Conservation (phyloP, 2,888 invertebrate species). For the Ophioninae sp. region DNA sequence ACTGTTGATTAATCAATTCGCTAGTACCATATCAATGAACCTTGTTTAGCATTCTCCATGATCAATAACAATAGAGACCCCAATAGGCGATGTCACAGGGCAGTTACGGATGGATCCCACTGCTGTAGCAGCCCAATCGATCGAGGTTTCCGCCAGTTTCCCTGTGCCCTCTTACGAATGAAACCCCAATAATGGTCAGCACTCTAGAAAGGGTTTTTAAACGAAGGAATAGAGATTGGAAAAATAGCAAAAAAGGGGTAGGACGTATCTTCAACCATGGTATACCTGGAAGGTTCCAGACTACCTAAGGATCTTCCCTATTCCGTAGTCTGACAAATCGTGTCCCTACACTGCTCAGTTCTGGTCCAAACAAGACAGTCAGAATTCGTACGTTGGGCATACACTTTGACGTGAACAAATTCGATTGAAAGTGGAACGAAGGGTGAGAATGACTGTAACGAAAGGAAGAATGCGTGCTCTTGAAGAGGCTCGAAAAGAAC, state of each 20-base stretch:
- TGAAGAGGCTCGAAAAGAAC: conserved; percentile 28
- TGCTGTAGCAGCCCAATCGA: too few species aligned
- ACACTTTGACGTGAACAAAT: conserved; percentile 17
- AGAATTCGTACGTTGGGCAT: conserved; percentile 8
- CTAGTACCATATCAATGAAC: too few species aligned
- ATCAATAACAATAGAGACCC: too few species aligned
- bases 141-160: neutral
- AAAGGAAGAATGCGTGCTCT: conserved; percentile 30
- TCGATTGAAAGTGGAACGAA: conserved; percentile 20
- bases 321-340: conserved; percentile 14
- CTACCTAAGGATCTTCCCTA: conserved; percentile 7
- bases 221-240: neutral
- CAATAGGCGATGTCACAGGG: too few species aligned
- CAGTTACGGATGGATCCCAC: too few species aligned
- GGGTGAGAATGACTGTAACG: conserved; percentile 22
- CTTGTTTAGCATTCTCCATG: conserved; percentile 71
- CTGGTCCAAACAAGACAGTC: neutral
- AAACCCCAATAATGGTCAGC: neutral
- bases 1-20: too few species aligned
- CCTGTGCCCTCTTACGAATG: neutral
- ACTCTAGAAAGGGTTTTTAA: neutral
- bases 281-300: too few species aligned
- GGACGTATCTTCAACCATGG: too few species aligned
- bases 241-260: neutral
- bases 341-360: conserved; percentile 13